Base-by-base conservation (phyloP, 2,888 invertebrate genomes). In the Nephrotoma flavescens region DNA sequence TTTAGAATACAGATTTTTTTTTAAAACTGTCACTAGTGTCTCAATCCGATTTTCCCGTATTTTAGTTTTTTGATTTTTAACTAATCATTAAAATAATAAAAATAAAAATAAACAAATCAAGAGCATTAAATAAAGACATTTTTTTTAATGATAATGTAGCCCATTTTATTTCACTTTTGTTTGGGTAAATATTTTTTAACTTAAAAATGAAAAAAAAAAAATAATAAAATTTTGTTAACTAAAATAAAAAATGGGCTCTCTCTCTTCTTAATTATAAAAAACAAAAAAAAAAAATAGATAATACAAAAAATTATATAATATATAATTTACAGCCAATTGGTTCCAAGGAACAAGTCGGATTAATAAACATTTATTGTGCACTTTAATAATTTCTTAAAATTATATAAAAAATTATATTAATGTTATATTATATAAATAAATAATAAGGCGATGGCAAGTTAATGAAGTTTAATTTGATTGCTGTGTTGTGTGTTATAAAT, bases 301-400 rank as follows among this genome's bases (percentile, higher is more conserved):
- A 41, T 83, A 83, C 41, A 83, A 41, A 83, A 31, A 83, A 41
- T 83, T 83, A 83, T 41, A 83, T 31, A 47, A 47, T 42, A 83
- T 83, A 83, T 41, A 41, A 41, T 42, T 83, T 41, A 41, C 41
- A 88, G 89, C 89, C 89, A 89, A 89, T 89, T 89, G 89, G 89
- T 89, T 89, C 89, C 89, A 89, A 89, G 89, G 89, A 88, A 88
- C 88, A 87, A 88, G 88, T 89, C 89, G 89, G 89, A 89, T 89
- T 88, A 89, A 89, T 89, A 89, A 57, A 57, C 52, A 57, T 57
- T 88, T 89, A 89, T 89, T 88, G 89, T 88, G 88, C 88, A 89
- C 88, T 88, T 88, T 88, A 87, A 86, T 85, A 31, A 44, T 19
- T 41, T 15, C 41, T 71, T 86, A 47, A 86, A 41, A 52, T 31